Evolutionary conservation across 2,888 invertebrate genomes (phyloP).

Genomic region (Cacoxenus indagator): DNA sequence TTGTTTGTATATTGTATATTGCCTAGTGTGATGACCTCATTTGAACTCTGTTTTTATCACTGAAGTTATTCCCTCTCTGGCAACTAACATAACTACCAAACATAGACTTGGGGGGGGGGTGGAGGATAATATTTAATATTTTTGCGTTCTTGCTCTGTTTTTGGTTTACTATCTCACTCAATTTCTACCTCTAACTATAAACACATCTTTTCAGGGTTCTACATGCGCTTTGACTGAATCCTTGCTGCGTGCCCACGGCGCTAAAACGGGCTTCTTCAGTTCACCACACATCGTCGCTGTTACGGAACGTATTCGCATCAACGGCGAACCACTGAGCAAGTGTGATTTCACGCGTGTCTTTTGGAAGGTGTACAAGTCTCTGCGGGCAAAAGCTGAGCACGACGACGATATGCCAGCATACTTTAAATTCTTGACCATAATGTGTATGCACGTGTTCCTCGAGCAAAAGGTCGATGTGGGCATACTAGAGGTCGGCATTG

Average conservation of each 20-base stretch:
- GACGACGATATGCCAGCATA: constrained; percentile 89
- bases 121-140: too few relatives aligned
- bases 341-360: constrained; percentile 84
- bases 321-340: constrained; percentile 83
- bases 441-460: constrained; percentile 91
- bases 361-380: constrained; percentile 81
- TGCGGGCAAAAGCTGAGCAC: constrained; percentile 73
- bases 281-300: constrained; percentile 96
- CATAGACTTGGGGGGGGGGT: too few relatives aligned
- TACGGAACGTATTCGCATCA: constrained; percentile 90
- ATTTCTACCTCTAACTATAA: constrained; percentile 5
- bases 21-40: too few relatives aligned
- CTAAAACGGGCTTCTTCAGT: constrained; percentile 93
- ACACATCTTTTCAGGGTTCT: constrained; percentile 77
- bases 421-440: constrained; percentile 92
- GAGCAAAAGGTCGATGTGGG: constrained; percentile 91
- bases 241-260: constrained; percentile 86
- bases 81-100: too few relatives aligned
- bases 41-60: too few relatives aligned
- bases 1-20: too few relatives aligned
- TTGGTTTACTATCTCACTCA: background rate
- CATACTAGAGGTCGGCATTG: constrained; percentile 97
- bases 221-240: constrained; percentile 94
- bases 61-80: too few relatives aligned
- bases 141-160: background rate